These are phyloP conservation scores for Chrysotoxum bicinctum DNA, from an alignment of 2,888 invertebrate genomes.

Conservation along the genomic window DNA sequence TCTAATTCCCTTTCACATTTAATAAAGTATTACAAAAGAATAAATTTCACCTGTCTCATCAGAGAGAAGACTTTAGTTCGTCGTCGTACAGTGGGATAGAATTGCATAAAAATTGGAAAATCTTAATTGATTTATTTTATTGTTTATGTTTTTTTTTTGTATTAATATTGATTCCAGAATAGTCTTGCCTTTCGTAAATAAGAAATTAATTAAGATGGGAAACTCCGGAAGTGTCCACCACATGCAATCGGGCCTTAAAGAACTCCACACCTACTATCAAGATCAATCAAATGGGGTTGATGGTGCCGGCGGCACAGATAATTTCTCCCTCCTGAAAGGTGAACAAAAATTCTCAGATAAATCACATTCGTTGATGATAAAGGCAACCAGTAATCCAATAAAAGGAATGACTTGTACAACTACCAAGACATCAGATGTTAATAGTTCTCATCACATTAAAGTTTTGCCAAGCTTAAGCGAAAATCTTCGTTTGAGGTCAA, in stretches of 20 bases:
- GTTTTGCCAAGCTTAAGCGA: conserved; percentile 88
- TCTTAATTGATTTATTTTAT: not conserved
- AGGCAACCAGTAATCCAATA: conserved; percentile 34
- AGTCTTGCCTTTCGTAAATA: not conserved
- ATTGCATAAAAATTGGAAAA: not conserved
- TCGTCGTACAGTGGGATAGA: not conserved
- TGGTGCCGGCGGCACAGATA: not conserved
- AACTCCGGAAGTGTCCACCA: conserved; percentile 78
- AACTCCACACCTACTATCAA: conserved; percentile 74
- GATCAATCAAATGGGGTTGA: conserved; percentile 25
- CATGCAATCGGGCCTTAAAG: conserved; percentile 74
- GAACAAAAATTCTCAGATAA: not conserved
- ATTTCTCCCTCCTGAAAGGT: not conserved
- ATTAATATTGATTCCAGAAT: not conserved
- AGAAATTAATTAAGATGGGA: conserved; percentile 75
- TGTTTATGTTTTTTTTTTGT: not conserved
- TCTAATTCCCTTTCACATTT: no score
- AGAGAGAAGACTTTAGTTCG: not conserved
- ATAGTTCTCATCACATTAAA: conserved; percentile 80
- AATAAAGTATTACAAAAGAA: not conserved
- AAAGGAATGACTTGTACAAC: conserved; percentile 1
- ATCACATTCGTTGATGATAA: not conserved
- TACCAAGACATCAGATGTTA: conserved; percentile 13
- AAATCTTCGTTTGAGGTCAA: conserved; percentile 85
- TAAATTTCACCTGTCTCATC: not conserved